Evolutionary conservation across 2,888 invertebrate genomes (phyloP).

Genomic region (Cephus spinipes): DNA sequence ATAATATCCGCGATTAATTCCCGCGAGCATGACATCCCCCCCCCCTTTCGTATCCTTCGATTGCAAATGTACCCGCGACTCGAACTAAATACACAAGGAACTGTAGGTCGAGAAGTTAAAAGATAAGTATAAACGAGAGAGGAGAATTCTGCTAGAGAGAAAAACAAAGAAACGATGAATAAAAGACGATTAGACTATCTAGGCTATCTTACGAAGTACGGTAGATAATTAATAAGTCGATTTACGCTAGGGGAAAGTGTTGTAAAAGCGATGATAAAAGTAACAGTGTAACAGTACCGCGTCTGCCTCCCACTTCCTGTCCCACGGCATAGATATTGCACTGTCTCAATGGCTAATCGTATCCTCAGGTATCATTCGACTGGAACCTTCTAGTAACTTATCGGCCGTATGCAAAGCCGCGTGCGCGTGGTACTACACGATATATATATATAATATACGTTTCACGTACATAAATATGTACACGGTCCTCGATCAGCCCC

Average conservation of each 20-base stretch:
- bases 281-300: too few species aligned
- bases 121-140: slow-evolving; percentile 24
- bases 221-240: neutral
- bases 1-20: too few species aligned
- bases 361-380: slow-evolving; percentile 41
- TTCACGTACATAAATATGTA: neutral
- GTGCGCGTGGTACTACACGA: too few species aligned
- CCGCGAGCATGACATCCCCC: too few species aligned
- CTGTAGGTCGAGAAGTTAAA: slow-evolving; percentile 12
- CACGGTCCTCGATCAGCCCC: neutral
- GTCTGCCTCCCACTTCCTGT: neutral
- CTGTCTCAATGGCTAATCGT: slow-evolving; percentile 47
- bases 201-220: slow-evolving; percentile 16
- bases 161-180: neutral
- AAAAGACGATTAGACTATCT: slow-evolving; percentile 19
- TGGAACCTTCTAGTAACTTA: slow-evolving; percentile 34
- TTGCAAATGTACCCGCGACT: neutral
- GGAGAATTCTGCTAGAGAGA: too few species aligned
- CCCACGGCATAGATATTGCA: slow-evolving; percentile 44
- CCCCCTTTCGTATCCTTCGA: too few species aligned
- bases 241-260: neutral
- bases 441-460: neutral
- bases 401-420: slow-evolving; percentile 2
- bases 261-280: neutral
- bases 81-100: slow-evolving; percentile 33